phyloP scores from a whole-genome alignment of 1,140 invertebrate species.

The Anthonomus grandis region DNA sequence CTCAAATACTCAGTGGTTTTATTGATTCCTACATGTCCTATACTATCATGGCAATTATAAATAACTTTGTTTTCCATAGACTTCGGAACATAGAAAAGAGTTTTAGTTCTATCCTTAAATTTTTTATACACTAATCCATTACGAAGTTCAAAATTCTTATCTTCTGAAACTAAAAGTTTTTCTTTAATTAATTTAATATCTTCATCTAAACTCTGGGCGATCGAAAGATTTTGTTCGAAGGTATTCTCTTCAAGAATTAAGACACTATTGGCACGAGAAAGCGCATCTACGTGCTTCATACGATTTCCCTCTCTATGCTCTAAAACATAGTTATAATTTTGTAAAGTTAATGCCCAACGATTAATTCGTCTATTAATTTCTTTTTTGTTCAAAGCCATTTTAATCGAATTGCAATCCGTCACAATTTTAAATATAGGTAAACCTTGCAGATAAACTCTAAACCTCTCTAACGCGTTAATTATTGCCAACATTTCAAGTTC shows the following conservation, averaged over 20 bases:
- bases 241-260: not conserved
- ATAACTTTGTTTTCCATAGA: too few species aligned
- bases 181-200: not conserved
- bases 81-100: too few species aligned
- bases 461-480: not conserved
- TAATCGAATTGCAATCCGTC: slow-evolving; percentile 6
- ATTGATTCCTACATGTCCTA: not conserved
- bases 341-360: not conserved
- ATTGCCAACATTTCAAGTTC: slow-evolving; percentile 3
- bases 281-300: slow-evolving; percentile 5
- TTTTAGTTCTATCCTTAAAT: too few species aligned
- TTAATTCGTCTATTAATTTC: slow-evolving; percentile 1
- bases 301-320: not conserved
- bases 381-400: slow-evolving; percentile 2
- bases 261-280: not conserved
- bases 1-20: not conserved
- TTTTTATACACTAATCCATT: slow-evolving; percentile 7
- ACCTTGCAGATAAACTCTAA: slow-evolving; percentile 5
- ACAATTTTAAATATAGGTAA: slow-evolving; percentile 16
- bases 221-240: not conserved
- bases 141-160: not conserved
- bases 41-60: too few species aligned
- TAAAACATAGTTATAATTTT: slow-evolving; percentile 7
- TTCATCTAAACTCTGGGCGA: not conserved
- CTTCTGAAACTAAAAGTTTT: not conserved